These are phyloP conservation scores for Meiosimyza decipiens DNA, from an alignment of 2,888 invertebrate genomes.

Conservation along the genomic window DNA sequence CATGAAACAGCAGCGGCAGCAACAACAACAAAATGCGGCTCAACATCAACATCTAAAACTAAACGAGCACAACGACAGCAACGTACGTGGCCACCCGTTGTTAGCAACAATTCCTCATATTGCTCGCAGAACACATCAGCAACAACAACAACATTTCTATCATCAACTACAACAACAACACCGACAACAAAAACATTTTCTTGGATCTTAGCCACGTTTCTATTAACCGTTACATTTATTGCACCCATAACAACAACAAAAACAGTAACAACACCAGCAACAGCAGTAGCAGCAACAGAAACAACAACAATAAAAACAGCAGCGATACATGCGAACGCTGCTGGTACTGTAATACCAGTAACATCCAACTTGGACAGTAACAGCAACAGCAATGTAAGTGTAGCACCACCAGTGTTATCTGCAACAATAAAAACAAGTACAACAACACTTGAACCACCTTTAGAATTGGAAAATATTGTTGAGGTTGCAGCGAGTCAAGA, in stretches of 20 bases:
- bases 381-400: not conserved
- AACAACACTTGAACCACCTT: conserved; percentile 56
- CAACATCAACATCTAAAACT: conserved; percentile 15
- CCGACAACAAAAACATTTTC: not conserved
- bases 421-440: conserved; percentile 40
- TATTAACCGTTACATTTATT: conserved; percentile 18
- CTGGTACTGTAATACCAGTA: conserved; percentile 8
- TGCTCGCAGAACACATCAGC: conserved; percentile 23
- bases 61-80: conserved; percentile 40
- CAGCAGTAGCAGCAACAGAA: conserved; percentile 29
- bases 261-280: not conserved
- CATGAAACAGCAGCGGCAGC: conserved; percentile 15
- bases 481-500: conserved; percentile 4
- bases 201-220: conserved; percentile 23
- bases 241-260: not conserved
- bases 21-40: conserved; percentile 8
- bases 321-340: conserved; percentile 11
- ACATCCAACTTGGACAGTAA: not conserved
- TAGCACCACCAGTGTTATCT: not conserved
- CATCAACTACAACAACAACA: conserved; percentile 11
- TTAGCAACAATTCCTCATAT: conserved; percentile 41
- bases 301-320: conserved; percentile 42
- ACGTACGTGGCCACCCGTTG: conserved; percentile 42
- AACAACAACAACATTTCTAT: conserved; percentile 29
- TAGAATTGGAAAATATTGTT: conserved; percentile 40